Base-by-base conservation (phyloP, 2,113 vertebrate genomes). In the Coracopsis vasa region DNA sequence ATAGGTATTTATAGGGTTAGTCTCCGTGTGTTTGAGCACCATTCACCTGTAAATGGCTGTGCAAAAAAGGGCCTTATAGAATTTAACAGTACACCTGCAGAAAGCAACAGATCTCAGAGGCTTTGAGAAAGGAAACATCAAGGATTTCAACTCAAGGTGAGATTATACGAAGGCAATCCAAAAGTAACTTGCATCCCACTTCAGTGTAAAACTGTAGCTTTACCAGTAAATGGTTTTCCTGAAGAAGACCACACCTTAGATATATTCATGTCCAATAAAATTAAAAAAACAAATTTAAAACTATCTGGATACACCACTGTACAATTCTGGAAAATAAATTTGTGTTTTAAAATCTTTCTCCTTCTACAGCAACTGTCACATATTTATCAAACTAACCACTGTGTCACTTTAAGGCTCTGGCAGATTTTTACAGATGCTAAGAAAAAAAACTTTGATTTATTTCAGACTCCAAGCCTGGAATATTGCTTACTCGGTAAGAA, bases 401-500 rank as follows among this genome's bases (percentile, higher is more conserved):
- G 39, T 93, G 74, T 62, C 95, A 95, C 80, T 95, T 96, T 79
- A 92, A 95, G 86, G 42, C 78, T 94, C n/a, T 94, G n/a, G 29
- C 70, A 94, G 86, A 92, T 97, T 96, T 94, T 96, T 60, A 92
- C 61, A 89, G 47, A 92, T 86, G 39, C 67, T 81, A 77, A 94
- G 79, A 94, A 85, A 70, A 78, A 67, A 73, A 88, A 92, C 41
- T 88, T 90, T 5, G n/a, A 92, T 95, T 94, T 97, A 94, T 82
- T 88, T 93, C 66, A 75, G 91, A 84, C 64, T 93, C 62, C 95
- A 53, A 85, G 47, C 23, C 41, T 94, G n/a, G 93, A 98, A 92
- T 96, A 95, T 42, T 96, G 90, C 94, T 96, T 90, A 92, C 60
- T 39, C n/a, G 67, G 41, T 92, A 86, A 72, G 86, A 97, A 81